Evolutionary conservation across 2,888 invertebrate genomes (phyloP).

Genomic region (Rhagophthalmus giganteus): DNA sequence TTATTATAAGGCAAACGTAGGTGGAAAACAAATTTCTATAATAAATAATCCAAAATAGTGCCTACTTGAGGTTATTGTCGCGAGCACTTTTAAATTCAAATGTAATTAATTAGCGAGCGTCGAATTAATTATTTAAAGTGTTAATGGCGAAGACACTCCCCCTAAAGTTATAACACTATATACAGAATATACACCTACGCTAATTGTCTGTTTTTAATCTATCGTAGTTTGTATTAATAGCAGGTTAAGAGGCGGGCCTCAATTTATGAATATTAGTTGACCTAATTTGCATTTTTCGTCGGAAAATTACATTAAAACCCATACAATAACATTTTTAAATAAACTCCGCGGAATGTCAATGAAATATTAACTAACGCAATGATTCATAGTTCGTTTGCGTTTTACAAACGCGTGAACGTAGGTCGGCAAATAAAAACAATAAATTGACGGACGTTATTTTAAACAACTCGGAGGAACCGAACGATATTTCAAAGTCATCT

Average conservation of each 20-base stretch:
- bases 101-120: neutral
- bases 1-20: conserved; percentile 4
- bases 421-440: conserved; percentile 2
- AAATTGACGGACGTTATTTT: conserved; percentile 2
- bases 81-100: neutral
- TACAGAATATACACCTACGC: no score
- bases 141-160: conserved; percentile 17
- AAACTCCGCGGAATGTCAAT: conserved; percentile 25
- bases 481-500: conserved; percentile 31
- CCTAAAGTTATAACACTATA: conserved; percentile 5
- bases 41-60: conserved; percentile 2
- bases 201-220: conserved; percentile 17
- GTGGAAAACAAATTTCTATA: conserved; percentile 2
- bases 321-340: no score
- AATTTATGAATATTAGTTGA: conserved; percentile 23
- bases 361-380: conserved; percentile 31
- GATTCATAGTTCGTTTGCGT: conserved; percentile 29
- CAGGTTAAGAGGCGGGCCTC: conserved; percentile 13
- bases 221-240: conserved; percentile 6
- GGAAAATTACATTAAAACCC: conserved; percentile 2
- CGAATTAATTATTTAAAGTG: conserved; percentile 11
- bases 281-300: conserved; percentile 16
- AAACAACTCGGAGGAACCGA: conserved; percentile 18
- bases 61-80: no score
- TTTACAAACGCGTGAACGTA: neutral